Evolutionary conservation across 1,140 invertebrate species (phyloP), one percentile per base, ranked within the genome.

Genomic region (Camponotus vicinus): DNA sequence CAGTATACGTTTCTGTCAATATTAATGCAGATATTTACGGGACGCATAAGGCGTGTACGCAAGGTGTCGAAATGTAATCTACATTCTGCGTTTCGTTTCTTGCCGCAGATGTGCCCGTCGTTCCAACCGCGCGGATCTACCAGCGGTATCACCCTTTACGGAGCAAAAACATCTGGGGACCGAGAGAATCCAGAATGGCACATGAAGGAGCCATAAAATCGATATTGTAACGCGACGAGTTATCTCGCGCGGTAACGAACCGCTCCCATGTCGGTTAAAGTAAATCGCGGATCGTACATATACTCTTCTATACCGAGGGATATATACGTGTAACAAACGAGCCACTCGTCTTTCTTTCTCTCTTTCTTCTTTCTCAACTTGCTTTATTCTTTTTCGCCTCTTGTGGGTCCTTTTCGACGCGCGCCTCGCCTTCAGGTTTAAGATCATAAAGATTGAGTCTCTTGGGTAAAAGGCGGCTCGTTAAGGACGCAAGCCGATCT

Each of bases 381-480:
- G 37, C 70, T 79, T 61, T 77, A 13, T 86, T 73, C 86, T 18
- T 75, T 79, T 79, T 49, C 45, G 18, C 49, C 70, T 79, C 71
- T 37, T 83, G 61, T 21, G 37, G 55, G 49, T 69, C 66, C 66
- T 76, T 37, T 37, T 66, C 69, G 34, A 69, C 21, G 61, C 55
- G 49, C 63, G 32, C 57, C 32, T 67, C 86, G 42, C 83, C 61
- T 42, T 55, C 49, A 42, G n/a, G 45, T 73, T 52, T 21, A 49
- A 66, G 40, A 37, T 34, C 49, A 21, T 70, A 52, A 75, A 61
- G 71, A 32, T 63, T 77, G 70, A 13, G 76, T 80, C 87, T 86
- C 77, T n/a, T 32, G 77, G 86, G 77, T 78, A 87, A 86, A 86
- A 91, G 84, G 57, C 69, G 61, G 76, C 90, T 91, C 85, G 88